These are phyloP conservation scores for Aurelia sp. DNA, from an alignment of 30 jellyfish, hydroid and myxozoan species.

Conservation along the genomic window DNA sequence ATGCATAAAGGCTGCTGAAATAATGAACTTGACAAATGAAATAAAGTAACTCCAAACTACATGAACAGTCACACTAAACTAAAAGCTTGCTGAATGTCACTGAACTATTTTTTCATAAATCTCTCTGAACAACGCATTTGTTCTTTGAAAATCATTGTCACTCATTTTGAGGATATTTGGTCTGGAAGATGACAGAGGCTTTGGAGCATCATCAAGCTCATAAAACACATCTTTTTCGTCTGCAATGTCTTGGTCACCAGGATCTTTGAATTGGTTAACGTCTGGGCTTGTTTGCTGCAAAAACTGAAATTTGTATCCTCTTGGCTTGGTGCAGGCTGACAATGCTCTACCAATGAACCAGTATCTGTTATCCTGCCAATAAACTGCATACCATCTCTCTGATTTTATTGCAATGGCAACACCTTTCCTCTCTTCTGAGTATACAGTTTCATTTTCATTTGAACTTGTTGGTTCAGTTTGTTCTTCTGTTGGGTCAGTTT, in stretches of 20 bases:
- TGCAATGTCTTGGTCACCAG: constrained; percentile 6
- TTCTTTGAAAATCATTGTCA: constrained; percentile 2
- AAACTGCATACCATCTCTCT: constrained; percentile 8
- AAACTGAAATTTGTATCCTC: neutral
- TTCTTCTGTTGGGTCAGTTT: too few relatives aligned
- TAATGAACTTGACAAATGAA: too few relatives aligned
- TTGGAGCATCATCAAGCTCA: constrained; percentile 9
- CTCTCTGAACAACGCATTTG: constrained; percentile 2
- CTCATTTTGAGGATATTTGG: constrained; percentile 12
- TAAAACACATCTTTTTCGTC: neutral
- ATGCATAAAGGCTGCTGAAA: too few relatives aligned
- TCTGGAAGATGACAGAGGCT: neutral
- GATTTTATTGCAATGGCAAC: neutral
- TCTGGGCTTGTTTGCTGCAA: constrained; percentile 6
- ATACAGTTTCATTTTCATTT: neutral
- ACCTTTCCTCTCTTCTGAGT: neutral
- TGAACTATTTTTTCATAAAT: neutral
- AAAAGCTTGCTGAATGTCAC: constrained; percentile 10
- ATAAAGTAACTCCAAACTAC: neutral
- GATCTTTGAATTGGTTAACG: constrained; percentile 1
- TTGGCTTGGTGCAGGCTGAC: constrained; percentile 1
- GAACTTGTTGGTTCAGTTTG: too few relatives aligned
- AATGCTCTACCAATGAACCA: constrained; percentile 7
- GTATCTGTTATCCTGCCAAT: neutral
- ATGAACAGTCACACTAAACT: neutral